phyloP scores from a whole-genome alignment of 1,140 invertebrate genomes.

The Pygmarrhopalites habei region DNA sequence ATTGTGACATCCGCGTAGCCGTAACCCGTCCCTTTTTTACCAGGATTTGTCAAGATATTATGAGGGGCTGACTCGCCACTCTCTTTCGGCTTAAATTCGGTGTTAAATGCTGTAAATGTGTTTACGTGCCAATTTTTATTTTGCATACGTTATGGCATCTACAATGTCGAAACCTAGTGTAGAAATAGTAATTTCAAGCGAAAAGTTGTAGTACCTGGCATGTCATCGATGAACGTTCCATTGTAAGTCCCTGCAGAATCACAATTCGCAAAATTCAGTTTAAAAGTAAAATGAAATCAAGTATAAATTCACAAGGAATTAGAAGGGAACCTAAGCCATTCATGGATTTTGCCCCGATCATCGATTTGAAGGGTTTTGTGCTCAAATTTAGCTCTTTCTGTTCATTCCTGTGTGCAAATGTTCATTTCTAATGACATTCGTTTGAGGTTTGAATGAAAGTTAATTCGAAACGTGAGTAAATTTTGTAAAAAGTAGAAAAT shows the following conservation, averaged over 20 bases:
- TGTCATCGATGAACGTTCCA: slow-evolving; percentile 34
- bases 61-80: slow-evolving; percentile 7
- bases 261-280: too few species aligned
- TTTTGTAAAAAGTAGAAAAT: too few species aligned
- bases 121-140: slow-evolving; percentile 1
- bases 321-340: slow-evolving; percentile 38
- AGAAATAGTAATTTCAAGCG: background rate
- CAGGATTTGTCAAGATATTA: slow-evolving; percentile 32
- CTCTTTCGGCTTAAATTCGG: slow-evolving; percentile 6
- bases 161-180: background rate
- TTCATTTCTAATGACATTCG: too few species aligned
- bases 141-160: background rate
- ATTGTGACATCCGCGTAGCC: slow-evolving; percentile 31
- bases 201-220: slow-evolving; percentile 11
- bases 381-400: slow-evolving; percentile 14
- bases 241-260: too few species aligned
- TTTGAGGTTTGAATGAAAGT: too few species aligned
- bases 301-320: too few species aligned
- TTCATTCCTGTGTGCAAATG: too few species aligned
- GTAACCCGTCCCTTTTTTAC: slow-evolving; percentile 37
- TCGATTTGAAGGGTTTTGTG: slow-evolving; percentile 22
- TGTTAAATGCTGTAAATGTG: slow-evolving; percentile 7
- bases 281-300: too few species aligned
- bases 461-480: too few species aligned
- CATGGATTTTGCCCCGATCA: slow-evolving; percentile 21